Conservation (phyloP, 2,113 vertebrate species). For the Pseudorasbora parva region DNA sequence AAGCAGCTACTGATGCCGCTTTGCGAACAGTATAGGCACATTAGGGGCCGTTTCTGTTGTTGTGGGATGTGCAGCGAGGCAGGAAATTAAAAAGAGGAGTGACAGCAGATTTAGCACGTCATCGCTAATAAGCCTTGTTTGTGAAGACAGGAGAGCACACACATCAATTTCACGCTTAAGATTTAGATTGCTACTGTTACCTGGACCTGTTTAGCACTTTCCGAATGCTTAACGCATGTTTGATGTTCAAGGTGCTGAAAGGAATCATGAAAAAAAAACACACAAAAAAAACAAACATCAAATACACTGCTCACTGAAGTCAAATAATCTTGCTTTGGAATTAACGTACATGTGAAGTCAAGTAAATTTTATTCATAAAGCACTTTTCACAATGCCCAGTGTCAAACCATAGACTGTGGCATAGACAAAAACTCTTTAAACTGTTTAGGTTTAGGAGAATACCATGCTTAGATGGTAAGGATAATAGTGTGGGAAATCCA, state of each 20-base stretch:
- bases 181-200: slow-evolving; percentile 62
- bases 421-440: neutral
- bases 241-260: neutral
- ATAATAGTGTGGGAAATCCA: neutral
- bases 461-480: neutral
- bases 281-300: neutral
- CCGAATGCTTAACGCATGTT: slow-evolving; percentile 40
- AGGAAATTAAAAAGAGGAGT: slow-evolving; percentile 75
- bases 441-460: neutral
- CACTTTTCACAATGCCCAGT: neutral
- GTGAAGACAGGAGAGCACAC: slow-evolving; percentile 64
- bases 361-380: neutral
- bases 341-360: neutral
- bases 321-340: neutral
- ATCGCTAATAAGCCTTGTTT: slow-evolving; percentile 75
- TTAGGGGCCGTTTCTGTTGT: slow-evolving; percentile 62
- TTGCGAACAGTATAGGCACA: slow-evolving; percentile 58
- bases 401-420: neutral
- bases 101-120: slow-evolving; percentile 64
- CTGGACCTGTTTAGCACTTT: slow-evolving; percentile 52
- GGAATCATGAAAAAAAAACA: neutral
- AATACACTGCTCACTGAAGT: neutral
- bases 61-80: slow-evolving; percentile 66
- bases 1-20: slow-evolving; percentile 54
- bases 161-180: slow-evolving; percentile 68